Percentiles rank a stretch among this genome's conserved stretches.
These are phyloP conservation scores for Drosophila subobscura DNA, from an alignment of 1,140 invertebrate genomes.

Conservation along the genomic window DNA sequence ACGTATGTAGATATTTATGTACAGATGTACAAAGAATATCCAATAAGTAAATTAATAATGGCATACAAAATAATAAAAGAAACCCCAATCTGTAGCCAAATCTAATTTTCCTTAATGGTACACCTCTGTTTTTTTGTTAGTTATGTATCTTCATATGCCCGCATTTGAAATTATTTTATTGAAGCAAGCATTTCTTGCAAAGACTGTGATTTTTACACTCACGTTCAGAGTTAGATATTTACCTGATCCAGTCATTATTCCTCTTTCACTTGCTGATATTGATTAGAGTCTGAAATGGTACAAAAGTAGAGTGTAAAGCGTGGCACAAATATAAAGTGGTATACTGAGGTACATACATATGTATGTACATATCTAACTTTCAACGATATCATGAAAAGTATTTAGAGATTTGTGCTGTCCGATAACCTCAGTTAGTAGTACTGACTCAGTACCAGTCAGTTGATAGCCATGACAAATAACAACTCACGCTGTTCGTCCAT, in stretches of 20 bases:
- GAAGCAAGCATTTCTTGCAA: background rate
- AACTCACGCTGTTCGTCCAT: slow-evolving; percentile 22
- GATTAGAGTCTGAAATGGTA: slow-evolving; percentile 47
- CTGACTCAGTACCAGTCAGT: slow-evolving; percentile 16
- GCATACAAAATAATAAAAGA: too few relatives aligned
- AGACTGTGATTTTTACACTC: background rate
- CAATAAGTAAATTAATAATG: too few relatives aligned
- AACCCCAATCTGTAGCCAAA: too few relatives aligned
- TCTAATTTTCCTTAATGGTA: too few relatives aligned
- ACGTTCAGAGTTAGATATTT: slow-evolving; percentile 40
- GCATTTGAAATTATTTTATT: too few relatives aligned
- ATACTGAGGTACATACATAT: too few relatives aligned
- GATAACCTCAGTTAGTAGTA: slow-evolving; percentile 27
- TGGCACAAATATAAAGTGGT: too few relatives aligned
- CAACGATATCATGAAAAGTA: slow-evolving; percentile 20
- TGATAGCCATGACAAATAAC: slow-evolving; percentile 32
- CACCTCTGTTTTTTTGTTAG: too few relatives aligned
- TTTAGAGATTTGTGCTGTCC: slow-evolving; percentile 33
- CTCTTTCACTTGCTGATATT: slow-evolving; percentile 15
- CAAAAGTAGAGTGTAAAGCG: too few relatives aligned
- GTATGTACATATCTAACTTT: background rate
- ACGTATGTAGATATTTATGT: too few relatives aligned
- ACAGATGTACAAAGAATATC: too few relatives aligned
- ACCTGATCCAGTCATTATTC: slow-evolving; percentile 73
- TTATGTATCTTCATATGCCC: too few relatives aligned